These are phyloP conservation scores for Drosophila triauraria DNA, from an alignment of 1,140 invertebrate species.

Conservation along the genomic window DNA sequence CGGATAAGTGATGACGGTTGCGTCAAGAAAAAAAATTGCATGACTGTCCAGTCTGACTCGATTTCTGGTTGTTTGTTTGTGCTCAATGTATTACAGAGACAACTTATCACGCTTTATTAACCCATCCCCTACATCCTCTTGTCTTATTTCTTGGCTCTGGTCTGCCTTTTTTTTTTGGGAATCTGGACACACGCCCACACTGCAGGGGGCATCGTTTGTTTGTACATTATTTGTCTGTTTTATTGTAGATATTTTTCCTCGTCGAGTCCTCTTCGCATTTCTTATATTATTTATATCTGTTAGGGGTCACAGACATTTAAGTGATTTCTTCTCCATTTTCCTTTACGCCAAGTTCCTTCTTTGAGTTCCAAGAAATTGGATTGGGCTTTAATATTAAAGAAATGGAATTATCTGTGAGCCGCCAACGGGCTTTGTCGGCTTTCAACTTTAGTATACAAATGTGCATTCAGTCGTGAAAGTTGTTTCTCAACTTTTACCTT, in stretches of 20 bases:
- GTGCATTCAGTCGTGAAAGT: conserved; percentile 42
- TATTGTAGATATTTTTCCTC: conserved; percentile 31
- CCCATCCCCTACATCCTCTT: conserved; percentile 29
- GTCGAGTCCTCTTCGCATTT: conserved; percentile 10
- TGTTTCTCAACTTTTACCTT: conserved; percentile 28
- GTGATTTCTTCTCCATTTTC: conserved; percentile 46
- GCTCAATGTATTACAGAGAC: conserved; percentile 60
- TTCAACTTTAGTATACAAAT: conserved; percentile 18
- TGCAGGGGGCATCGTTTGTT: conserved; percentile 41
- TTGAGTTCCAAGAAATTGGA: conserved; percentile 1
- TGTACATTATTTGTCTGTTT: conserved; percentile 34
- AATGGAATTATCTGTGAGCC: conserved; percentile 16
- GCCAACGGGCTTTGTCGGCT: background rate
- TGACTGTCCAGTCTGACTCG: conserved; percentile 13
- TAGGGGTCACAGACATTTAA: conserved; percentile 35
- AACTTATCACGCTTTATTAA: conserved; percentile 71
- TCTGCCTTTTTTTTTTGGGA: conserved; percentile 1
- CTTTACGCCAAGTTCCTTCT: conserved; percentile 20
- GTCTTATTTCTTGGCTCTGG: conserved; percentile 27
- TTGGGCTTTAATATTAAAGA: conserved; percentile 26
- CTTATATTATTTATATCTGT: conserved; percentile 29
- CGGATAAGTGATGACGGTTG: conserved; percentile 55
- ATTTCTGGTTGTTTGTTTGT: conserved; percentile 42
- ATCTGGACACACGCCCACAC: conserved; percentile 28
- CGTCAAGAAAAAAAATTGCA: conserved; percentile 6